Percentiles rank a stretch among this genome's conserved stretches.
Evolutionary conservation across 1,140 invertebrate genomes (phyloP).

Genomic region (Periplaneta americana): DNA sequence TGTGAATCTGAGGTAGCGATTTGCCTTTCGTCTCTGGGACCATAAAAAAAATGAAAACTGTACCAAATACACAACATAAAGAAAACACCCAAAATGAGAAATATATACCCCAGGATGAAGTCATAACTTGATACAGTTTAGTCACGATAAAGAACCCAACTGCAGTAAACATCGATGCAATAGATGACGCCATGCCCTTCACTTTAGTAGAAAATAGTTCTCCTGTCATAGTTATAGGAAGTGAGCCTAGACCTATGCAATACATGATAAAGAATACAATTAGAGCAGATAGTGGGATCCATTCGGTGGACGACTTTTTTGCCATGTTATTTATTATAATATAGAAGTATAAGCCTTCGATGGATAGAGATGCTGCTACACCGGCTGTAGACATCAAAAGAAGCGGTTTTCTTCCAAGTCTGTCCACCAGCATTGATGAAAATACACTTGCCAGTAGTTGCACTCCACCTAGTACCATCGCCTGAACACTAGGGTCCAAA

Average conservation of each 20-base stretch:
- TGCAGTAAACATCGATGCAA: slow-evolving; percentile 39
- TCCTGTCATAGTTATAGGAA: slow-evolving; percentile 53
- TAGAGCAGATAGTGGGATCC: slow-evolving; percentile 47
- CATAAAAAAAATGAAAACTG: slow-evolving; percentile 44
- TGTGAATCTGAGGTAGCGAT: slow-evolving; percentile 40
- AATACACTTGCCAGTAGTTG: slow-evolving; percentile 26
- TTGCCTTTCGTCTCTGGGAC: slow-evolving; percentile 49
- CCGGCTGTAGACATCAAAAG: slow-evolving; percentile 32
- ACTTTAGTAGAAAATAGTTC: slow-evolving; percentile 56
- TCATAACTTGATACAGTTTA: slow-evolving; percentile 47
- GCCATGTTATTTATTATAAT: slow-evolving; percentile 37
- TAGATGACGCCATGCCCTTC: slow-evolving; percentile 47
- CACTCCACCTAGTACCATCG: slow-evolving; percentile 38
- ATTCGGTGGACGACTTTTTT: slow-evolving; percentile 35
- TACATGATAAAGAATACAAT: slow-evolving; percentile 50
- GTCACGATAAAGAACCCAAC: slow-evolving; percentile 45
- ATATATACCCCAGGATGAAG: slow-evolving; percentile 45
- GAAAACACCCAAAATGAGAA: slow-evolving; percentile 50
- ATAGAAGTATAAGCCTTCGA: slow-evolving; percentile 37
- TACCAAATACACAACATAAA: slow-evolving; percentile 44
- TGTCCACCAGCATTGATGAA: slow-evolving; percentile 28
- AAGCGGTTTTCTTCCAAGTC: slow-evolving; percentile 35
- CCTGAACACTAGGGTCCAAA: slow-evolving; percentile 37
- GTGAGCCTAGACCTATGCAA: slow-evolving; percentile 48
- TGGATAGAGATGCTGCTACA: slow-evolving; percentile 14